Conservation (phyloP, 2,888 invertebrate species). For the Cerastis leucographa region DNA sequence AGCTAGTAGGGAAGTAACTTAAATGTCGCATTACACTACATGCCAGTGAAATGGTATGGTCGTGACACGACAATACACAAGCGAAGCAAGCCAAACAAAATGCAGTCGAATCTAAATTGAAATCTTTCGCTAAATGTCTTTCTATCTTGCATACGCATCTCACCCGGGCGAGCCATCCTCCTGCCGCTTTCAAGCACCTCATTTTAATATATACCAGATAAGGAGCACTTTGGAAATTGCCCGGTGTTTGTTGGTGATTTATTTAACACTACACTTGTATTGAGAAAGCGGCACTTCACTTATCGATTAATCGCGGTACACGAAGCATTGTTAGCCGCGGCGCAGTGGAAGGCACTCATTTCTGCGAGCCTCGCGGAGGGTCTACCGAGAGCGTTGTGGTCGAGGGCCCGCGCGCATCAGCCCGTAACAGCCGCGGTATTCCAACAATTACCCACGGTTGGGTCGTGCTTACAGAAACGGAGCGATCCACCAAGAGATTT, state of each 20-base stretch:
- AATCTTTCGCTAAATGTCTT: conserved; percentile 84
- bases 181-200: conserved; percentile 89
- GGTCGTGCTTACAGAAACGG: conserved; percentile 82
- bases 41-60: conserved; percentile 77
- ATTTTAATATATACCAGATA: conserved; percentile 83
- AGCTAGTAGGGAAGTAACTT: conserved; percentile 70
- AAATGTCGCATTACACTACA: conserved; percentile 74
- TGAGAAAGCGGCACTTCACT: conserved; percentile 85
- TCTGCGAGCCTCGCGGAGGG: conserved; percentile 86
- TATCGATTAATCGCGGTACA: conserved; percentile 86
- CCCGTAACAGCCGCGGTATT: conserved; percentile 87
- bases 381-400: conserved; percentile 83
- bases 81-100: conserved; percentile 84
- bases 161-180: conserved; percentile 90
- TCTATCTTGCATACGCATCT: conserved; percentile 85
- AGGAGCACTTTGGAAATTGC: conserved; percentile 76
- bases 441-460: conserved; percentile 88
- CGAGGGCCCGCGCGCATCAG: conserved; percentile 88
- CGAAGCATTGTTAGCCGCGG: conserved; percentile 83
- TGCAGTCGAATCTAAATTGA: conserved; percentile 86
- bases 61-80: conserved; percentile 80
- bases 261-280: conserved; percentile 83
- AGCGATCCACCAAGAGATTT: conserved; percentile 80
- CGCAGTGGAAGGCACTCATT: conserved; percentile 83
- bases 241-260: conserved; percentile 79